Evolutionary conservation across 2,113 vertebrate genomes (phyloP), one percentile per base, ranked within the genome.

Genomic region (Nyctibius bracteatus): DNA sequence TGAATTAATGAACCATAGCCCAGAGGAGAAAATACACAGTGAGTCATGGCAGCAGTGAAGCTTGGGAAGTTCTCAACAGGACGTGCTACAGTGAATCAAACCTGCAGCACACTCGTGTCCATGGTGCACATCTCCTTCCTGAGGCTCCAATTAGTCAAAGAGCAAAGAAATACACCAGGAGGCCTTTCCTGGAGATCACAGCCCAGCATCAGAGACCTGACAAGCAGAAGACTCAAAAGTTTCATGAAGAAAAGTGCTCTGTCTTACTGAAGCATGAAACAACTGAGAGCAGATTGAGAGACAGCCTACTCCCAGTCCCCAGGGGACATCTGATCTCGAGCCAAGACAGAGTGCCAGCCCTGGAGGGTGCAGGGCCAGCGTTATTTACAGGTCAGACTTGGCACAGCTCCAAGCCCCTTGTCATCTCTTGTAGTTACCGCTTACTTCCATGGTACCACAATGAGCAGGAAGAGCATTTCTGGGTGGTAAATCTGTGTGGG

Each of bases 311-410:
- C 63, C 16, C 46, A 27, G 31, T 79, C 54, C 28, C 24, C 37
- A 13, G 55, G 18, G 67, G 51, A 78, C 77, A 71, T 27, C 67
- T 81, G 55, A 71, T 47, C 86, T 74, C 3, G 0, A 46, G 85
- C 54, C 79, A 77, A 12, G 70, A 30, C 31, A 28, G 37, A 66
- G 44, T 35, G 24, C 51, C 79, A 61, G 28, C 54, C 62, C 39
- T 2, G 0, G 12, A 47, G 30, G 55, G 43, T 31, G 61, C 47
- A 44, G 67, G 66, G 37, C 2, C 84, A 85, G 30, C 0, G 0
- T 79, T 30, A 30, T 6, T 75, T 14, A 72, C 57, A 87, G 83
- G 30, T 71, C 70, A 61, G 68, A 17, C 57, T 61, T 58, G 84
- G 66, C 78, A 30, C 41, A n/a, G 66, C 68, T 44, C 47, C 73